Evolutionary conservation across 2,797 vertebrate species (phyloP), one percentile per base, ranked within the genome.

Genomic region (Meda fulgida): DNA sequence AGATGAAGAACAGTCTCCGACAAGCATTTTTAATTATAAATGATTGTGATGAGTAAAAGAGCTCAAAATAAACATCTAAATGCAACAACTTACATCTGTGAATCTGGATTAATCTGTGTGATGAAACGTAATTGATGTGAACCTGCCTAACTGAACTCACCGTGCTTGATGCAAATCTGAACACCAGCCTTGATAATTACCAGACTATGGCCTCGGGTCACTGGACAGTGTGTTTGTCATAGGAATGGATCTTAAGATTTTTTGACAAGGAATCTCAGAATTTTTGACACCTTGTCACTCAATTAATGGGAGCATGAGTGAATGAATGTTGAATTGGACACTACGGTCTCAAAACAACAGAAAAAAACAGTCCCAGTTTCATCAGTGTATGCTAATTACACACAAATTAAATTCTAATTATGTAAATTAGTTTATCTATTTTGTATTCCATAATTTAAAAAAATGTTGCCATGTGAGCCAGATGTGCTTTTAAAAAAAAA

Each of bases 71-170:
- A 77, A 78, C 78, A 81, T 71, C 53, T 38, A 40, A 46, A 66
- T 46, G 7, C 55, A 80, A 3, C 14, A 85, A 73, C 31, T 38
- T 23, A 55, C 29, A 78, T 84, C 38, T 80, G 60, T 75, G 65
- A 76, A 13, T 80, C 23, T 76, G 38, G 16, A 72, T 76, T 58
- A 9, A 58, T 55, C 11, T 84, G 76, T 72, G 69, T 69, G 23
- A 80, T 83, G 76, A 83, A 75, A 75, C 18, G 21, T 69, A 87
- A 80, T 40, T 75, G 38, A 80, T 60, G 29, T 69, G 31, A 70
- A 71, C 48, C 48, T 69, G 63, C 63, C 63, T 77, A 71, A 72
- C 66, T 65, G 78, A 84, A 72, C 66, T 53, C 29, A 72, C n/a
- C 3, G 4, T 4, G 29, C 40, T 81, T 77, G 78, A 76, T 53